A percentile compares a stretch with the other conserved stretches of the same genome.
Conservation (phyloP, 2,888 invertebrate species). For the Schrankia costaestrigalis region DNA sequence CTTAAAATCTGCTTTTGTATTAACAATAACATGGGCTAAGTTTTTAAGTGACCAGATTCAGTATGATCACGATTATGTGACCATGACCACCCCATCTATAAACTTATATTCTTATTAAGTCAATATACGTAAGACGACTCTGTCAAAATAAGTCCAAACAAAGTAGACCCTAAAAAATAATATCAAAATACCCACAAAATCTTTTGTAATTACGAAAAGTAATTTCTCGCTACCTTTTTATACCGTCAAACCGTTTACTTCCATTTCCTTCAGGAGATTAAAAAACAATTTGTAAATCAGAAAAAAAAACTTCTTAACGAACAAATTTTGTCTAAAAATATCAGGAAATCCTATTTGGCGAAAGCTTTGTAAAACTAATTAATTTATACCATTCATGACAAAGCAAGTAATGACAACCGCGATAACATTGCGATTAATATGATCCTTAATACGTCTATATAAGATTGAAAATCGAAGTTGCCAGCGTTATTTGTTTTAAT, state of each 20-base stretch:
- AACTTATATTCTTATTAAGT: too few relatives aligned
- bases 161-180: too few relatives aligned
- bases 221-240: background rate
- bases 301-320: constrained; percentile 3
- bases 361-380: constrained; percentile 38
- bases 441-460: constrained; percentile 5
- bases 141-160: too few relatives aligned
- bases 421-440: constrained; percentile 7
- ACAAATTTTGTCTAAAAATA: constrained; percentile 15
- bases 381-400: constrained; percentile 33
- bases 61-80: too few relatives aligned
- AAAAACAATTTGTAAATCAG: constrained; percentile 6
- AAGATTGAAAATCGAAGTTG: too few relatives aligned
- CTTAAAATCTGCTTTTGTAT: too few relatives aligned
- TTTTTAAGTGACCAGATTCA: too few relatives aligned
- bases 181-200: too few relatives aligned
- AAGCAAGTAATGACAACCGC: constrained; percentile 33
- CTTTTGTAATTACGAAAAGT: background rate
- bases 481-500: constrained; percentile 6
- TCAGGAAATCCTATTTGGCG: constrained; percentile 14
- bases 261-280: constrained; percentile 1
- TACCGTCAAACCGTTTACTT: background rate
- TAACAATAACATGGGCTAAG: too few relatives aligned
- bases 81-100: too few relatives aligned
- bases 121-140: too few relatives aligned